These are phyloP conservation scores for Melanchra persicariae DNA, from an alignment of 2,888 invertebrate species.

Conservation along the genomic window DNA sequence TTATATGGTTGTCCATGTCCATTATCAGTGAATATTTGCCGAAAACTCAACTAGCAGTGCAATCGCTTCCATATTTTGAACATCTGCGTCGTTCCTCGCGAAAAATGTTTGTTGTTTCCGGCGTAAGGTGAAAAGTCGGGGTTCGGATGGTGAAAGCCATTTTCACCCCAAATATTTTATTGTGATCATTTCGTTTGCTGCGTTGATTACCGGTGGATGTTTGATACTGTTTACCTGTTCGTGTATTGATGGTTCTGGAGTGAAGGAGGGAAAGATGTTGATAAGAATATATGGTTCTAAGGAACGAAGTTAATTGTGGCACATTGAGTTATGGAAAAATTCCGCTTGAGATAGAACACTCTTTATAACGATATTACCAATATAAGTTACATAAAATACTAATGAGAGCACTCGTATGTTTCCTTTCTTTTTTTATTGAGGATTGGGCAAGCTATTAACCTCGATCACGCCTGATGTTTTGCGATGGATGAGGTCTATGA, in stretches of 20 bases:
- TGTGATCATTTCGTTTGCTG: constrained; percentile 66
- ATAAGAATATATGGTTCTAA: background rate
- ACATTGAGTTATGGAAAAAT: background rate
- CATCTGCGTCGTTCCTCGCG: constrained; percentile 67
- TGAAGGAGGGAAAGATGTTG: background rate
- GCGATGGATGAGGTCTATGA: too few relatives aligned
- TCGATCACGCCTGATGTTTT: too few relatives aligned
- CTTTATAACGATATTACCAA: too few relatives aligned
- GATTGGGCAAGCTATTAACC: too few relatives aligned
- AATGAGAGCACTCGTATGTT: too few relatives aligned
- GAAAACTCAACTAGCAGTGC: too few relatives aligned
- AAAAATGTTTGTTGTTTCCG: constrained; percentile 80
- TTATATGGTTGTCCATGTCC: too few relatives aligned
- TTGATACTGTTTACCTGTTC: constrained; percentile 42
- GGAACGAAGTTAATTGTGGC: background rate
- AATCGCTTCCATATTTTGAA: constrained; percentile 64
- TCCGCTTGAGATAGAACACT: background rate
- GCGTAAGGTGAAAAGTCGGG: constrained; percentile 81
- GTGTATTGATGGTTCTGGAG: constrained; percentile 43
- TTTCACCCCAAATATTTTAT: constrained; percentile 72
- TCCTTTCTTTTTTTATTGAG: too few relatives aligned
- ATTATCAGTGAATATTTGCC: too few relatives aligned
- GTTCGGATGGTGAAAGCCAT: constrained; percentile 73
- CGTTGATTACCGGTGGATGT: constrained; percentile 65
- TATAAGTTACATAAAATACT: too few relatives aligned